Evolutionary conservation across 2,113 vertebrate species (phyloP).

Genomic region (Otolemur garnettii): DNA sequence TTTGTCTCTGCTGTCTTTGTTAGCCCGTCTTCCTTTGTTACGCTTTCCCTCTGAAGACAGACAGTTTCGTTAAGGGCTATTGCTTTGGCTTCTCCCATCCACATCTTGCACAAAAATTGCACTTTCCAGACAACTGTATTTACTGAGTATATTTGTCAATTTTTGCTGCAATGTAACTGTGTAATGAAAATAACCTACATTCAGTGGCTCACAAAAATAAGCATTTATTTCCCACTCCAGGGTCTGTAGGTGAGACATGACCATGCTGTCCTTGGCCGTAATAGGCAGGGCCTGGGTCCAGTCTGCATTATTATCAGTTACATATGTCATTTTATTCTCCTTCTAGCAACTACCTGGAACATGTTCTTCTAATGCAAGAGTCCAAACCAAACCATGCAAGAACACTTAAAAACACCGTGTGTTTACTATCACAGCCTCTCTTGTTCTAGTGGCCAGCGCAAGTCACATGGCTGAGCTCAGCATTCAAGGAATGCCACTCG

Average conservation of each 20-base stretch:
- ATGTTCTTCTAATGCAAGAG: not conserved
- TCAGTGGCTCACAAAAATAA: not conserved
- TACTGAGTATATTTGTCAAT: not conserved
- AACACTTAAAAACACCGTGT: not conserved
- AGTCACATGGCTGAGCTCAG: not conserved
- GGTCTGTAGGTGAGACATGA: not conserved
- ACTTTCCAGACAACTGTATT: not conserved
- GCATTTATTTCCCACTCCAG: not conserved
- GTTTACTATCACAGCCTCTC: not conserved
- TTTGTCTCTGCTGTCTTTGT: not conserved
- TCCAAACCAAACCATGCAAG: not conserved
- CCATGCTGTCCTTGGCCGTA: not conserved
- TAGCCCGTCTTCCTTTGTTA: not conserved
- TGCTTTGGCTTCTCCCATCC: conserved; percentile 24
- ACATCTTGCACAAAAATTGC: not conserved
- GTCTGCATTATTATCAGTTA: not conserved
- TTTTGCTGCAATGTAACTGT: not conserved
- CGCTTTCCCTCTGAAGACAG: not conserved
- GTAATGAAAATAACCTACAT: not conserved
- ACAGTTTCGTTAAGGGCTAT: not conserved
- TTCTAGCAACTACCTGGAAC: not conserved
- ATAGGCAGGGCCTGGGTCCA: not conserved
- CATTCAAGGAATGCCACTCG: not conserved
- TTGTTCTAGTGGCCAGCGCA: not conserved
- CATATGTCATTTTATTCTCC: not conserved